phyloP scores from a whole-genome alignment of 2,797 vertebrate genomes.

The Eupleurogrammus muticus region DNA sequence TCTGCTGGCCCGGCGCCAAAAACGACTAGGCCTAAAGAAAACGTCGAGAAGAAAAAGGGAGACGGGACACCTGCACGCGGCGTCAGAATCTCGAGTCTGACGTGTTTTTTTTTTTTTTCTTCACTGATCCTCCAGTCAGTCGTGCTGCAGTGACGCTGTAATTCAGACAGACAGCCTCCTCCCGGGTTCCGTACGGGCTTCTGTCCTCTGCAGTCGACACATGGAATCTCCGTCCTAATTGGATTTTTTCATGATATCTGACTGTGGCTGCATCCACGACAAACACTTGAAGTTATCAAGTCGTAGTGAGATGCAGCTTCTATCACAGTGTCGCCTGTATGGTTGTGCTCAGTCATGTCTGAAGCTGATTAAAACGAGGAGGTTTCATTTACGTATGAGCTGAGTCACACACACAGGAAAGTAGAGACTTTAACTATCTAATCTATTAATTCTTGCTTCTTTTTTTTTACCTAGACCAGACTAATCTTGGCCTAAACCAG shows the following conservation, averaged over 20 bases:
- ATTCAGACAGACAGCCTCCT: constrained; percentile 27
- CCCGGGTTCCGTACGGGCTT: constrained; percentile 4
- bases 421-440: constrained; percentile 21
- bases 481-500: constrained; percentile 46
- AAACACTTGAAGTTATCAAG: constrained; percentile 47
- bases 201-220: constrained; percentile 25
- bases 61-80: constrained; percentile 9
- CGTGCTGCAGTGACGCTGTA: constrained; percentile 23
- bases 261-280: constrained; percentile 36
- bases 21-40: constrained; percentile 6
- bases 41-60: constrained; percentile 13
- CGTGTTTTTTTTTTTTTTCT: constrained; percentile 12
- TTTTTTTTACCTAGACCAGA: constrained; percentile 46
- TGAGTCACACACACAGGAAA: constrained; percentile 22
- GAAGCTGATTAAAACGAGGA: constrained; percentile 20
- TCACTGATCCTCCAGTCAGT: constrained; percentile 17
- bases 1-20: constrained; percentile 21
- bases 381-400: constrained; percentile 31
- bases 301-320: constrained; percentile 39
- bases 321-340: constrained; percentile 10
- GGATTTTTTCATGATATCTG: constrained; percentile 59
- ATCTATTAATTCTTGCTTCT: constrained; percentile 27
- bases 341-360: constrained; percentile 14
- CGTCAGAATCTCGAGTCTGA: constrained; percentile 14
- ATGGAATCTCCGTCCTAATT: constrained; percentile 51